Evolutionary conservation across 2,888 invertebrate genomes (phyloP).

Genomic region (Blastobasis lacticolella): DNA sequence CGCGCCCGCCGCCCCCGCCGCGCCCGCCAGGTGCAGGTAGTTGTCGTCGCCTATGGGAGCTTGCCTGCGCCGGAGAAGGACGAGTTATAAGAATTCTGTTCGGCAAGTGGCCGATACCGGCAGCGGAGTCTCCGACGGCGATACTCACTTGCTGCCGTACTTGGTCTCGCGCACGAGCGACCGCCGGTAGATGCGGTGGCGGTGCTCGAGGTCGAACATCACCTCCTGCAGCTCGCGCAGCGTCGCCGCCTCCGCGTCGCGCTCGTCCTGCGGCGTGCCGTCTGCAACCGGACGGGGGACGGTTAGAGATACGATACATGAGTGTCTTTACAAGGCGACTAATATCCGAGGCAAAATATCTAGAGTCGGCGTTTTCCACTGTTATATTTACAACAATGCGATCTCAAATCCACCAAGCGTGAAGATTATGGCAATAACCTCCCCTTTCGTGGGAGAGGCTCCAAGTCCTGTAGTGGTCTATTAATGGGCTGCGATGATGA

Average conservation of each 20-base stretch:
- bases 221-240: constrained; percentile 82
- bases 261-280: constrained; percentile 41
- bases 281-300: no score
- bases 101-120: not conserved
- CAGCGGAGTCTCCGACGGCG: not conserved
- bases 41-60: constrained; percentile 95
- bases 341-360: no score
- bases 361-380: no score
- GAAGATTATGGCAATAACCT: no score
- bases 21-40: constrained; percentile 83
- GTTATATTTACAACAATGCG: no score
- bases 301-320: no score
- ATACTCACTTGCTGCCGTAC: constrained; percentile 90
- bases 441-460: no score
- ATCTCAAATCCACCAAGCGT: no score
- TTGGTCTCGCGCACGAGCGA: constrained; percentile 87
- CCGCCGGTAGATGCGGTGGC: constrained; percentile 86
- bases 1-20: constrained; percentile 31
- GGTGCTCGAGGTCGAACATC: constrained; percentile 84
- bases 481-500: no score
- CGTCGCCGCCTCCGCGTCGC: constrained; percentile 77
- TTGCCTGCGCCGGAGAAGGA: constrained; percentile 74
- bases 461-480: no score
- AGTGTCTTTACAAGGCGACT: no score
- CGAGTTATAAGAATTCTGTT: not conserved